Evolutionary conservation across 2,888 invertebrate species (phyloP), one percentile per base, ranked within the genome.

Genomic region (Aspidiotus rigidus): DNA sequence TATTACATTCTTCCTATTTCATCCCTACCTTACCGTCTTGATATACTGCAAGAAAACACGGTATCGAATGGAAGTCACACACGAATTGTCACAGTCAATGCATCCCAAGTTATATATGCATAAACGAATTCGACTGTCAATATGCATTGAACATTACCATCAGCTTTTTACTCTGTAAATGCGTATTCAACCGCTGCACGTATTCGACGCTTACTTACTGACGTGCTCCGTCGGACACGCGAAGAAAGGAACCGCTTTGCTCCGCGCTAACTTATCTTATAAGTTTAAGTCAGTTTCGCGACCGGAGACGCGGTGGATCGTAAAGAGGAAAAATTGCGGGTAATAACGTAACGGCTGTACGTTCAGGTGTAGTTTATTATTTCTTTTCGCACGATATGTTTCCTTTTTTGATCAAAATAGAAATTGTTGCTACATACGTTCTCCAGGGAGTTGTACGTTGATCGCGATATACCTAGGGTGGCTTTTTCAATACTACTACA

Each of bases 341-440:
- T 60, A 60, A 67, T 59, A 67, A 59, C 67, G 49, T 67, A 67
- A 59, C 67, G 67, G 59, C 67, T 67, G 59, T 67, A 67, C 60
- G 67, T 67, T 67, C 67, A 67, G 67, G 67, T 67, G 67, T 67
- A 67, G 67, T 67, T 67, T 67, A 67, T 67, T 57, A 67, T 57
- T 59, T 59, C 60, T 67, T 67, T 59, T 67, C 64, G 53, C 64
- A 40, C 41, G 64, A 64, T 53, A 64, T 53, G 64, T 60, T 67
- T 59, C 60, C 49, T 53, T 59, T 59, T 49, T 60, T 67, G 59
- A 67, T 67, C 67, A 67, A 67, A 67, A 59, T 67, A 60, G 67
- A 60, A 67, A 60, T 67, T 67, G 67, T 67, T 67, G 67, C 67
- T 67, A 60, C 56, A 55, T 39, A 64, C 57, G 49, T 49, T 59